Evolutionary conservation across 1,140 invertebrate genomes (phyloP).

Genomic region (Mactra quadrangularis): DNA sequence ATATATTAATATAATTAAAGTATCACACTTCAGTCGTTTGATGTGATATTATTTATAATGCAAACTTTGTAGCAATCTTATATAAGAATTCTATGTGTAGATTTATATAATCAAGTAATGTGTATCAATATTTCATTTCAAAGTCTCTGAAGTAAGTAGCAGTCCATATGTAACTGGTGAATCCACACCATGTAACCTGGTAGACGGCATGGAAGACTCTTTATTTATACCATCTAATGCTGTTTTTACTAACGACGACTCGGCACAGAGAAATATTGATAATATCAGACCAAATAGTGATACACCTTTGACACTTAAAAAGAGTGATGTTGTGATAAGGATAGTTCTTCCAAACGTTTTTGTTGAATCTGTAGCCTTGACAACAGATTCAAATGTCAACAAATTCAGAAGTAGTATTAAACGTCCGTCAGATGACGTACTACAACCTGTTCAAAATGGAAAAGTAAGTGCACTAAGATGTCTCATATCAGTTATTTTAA

Average conservation of each 20-base stretch:
- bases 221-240: constrained; percentile 33
- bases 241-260: constrained; percentile 45
- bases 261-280: constrained; percentile 41
- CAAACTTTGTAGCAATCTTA: no score
- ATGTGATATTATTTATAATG: no score
- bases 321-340: constrained; percentile 35
- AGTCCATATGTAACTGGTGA: neutral
- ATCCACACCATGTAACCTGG: constrained; percentile 4
- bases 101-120: no score
- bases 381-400: constrained; percentile 39
- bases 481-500: no score
- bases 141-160: no score
- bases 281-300: constrained; percentile 41
- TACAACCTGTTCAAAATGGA: constrained; percentile 40
- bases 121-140: no score
- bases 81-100: no score
- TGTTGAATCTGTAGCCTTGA: constrained; percentile 40
- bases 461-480: constrained; percentile 25
- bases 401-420: constrained; percentile 35
- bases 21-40: no score
- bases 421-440: neutral
- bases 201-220: constrained; percentile 40
- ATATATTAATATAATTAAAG: no score
- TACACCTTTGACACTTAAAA: constrained; percentile 24
- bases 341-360: constrained; percentile 37